These are phyloP conservation scores for Polydesmus complanatus DNA, from an alignment of 2,888 invertebrate species.

Conservation along the genomic window DNA sequence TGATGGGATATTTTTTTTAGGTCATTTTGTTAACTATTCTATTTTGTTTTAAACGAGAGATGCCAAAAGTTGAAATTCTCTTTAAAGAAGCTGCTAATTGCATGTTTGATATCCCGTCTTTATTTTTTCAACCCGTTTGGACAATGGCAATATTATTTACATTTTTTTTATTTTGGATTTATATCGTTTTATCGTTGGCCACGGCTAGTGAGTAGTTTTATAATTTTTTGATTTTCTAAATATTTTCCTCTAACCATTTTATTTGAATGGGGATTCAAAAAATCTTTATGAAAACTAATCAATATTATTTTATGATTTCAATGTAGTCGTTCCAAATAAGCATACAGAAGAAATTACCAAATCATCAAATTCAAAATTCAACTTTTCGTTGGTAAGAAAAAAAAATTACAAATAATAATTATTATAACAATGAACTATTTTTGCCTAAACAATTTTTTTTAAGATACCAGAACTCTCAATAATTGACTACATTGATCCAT, in stretches of 20 bases:
- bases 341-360: too few relatives aligned
- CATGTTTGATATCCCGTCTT: constrained; percentile 63
- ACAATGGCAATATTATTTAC: constrained; percentile 63
- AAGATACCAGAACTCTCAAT: not conserved
- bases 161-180: constrained; percentile 75
- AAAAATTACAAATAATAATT: too few relatives aligned
- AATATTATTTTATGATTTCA: too few relatives aligned
- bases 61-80: constrained; percentile 65
- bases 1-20: not conserved
- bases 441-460: too few relatives aligned
- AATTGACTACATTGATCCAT: constrained; percentile 23
- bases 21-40: not conserved
- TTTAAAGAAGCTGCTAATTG: constrained; percentile 84
- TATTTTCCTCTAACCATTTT: not conserved
- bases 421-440: too few relatives aligned
- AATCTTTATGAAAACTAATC: too few relatives aligned
- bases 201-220: constrained; percentile 54
- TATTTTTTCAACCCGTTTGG: constrained; percentile 54
- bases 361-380: too few relatives aligned
- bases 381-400: too few relatives aligned
- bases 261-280: too few relatives aligned
- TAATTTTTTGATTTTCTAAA: not conserved
- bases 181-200: constrained; percentile 69
- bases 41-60: constrained; percentile 49
- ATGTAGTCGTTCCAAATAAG: not conserved